These are phyloP conservation scores for Sinotaia quadrata DNA, from an alignment of 2,888 invertebrate species.

Conservation along the genomic window DNA sequence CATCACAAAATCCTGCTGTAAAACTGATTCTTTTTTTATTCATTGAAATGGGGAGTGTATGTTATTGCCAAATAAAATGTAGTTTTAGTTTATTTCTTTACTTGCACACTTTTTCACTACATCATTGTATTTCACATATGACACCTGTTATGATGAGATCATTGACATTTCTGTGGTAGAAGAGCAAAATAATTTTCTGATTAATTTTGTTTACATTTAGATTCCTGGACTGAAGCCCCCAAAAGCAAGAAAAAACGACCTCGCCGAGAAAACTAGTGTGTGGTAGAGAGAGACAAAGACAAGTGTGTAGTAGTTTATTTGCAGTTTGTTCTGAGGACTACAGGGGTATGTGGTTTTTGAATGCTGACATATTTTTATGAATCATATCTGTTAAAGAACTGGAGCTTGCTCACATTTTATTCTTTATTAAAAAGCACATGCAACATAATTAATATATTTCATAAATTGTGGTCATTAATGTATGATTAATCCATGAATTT, in stretches of 20 bases:
- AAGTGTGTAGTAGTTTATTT: background rate
- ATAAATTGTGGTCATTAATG: too few species aligned
- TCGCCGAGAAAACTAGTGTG: slow-evolving; percentile 55
- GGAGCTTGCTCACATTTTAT: too few species aligned
- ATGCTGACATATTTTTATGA: too few species aligned
- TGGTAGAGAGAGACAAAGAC: background rate
- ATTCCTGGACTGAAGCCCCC: slow-evolving; percentile 61
- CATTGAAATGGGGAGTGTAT: background rate
- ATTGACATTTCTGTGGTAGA: too few species aligned
- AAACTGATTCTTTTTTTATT: background rate
- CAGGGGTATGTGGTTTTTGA: background rate
- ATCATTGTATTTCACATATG: too few species aligned
- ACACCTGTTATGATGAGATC: too few species aligned
- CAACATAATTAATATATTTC: too few species aligned
- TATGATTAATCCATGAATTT: too few species aligned
- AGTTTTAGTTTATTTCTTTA: background rate
- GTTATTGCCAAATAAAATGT: background rate
- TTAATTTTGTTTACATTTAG: slow-evolving; percentile 39
- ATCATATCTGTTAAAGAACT: too few species aligned
- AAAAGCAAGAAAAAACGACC: slow-evolving; percentile 65
- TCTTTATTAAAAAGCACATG: too few species aligned
- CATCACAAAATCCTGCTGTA: too few species aligned
- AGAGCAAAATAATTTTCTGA: background rate
- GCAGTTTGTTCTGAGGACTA: background rate
- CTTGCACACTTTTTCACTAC: background rate